phyloP scores from a whole-genome alignment of 2,797 vertebrate species.

The Diplodus sargus region DNA sequence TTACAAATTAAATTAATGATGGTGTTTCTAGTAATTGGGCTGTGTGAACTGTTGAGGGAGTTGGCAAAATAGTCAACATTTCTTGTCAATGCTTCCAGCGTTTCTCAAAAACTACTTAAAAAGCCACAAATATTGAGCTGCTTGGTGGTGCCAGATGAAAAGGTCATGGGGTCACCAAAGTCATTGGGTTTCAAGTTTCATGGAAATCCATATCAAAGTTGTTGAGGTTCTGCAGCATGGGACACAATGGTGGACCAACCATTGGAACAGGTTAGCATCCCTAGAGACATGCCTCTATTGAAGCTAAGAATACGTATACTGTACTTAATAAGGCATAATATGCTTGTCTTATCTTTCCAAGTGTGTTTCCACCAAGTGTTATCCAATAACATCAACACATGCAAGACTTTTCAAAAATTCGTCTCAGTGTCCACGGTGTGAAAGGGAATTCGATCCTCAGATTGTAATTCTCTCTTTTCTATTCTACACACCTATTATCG shows the following conservation, averaged over 20 bases:
- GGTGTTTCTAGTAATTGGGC: not conserved
- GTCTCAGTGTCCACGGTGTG: slow-evolving; percentile 26
- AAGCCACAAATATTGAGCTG: not conserved
- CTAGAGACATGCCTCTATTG: not conserved
- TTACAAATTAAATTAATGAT: not conserved
- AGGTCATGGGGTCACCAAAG: not conserved
- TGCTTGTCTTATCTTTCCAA: not conserved
- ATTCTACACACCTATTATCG: slow-evolving; percentile 20
- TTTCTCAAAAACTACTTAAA: not conserved
- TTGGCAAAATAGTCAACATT: not conserved
- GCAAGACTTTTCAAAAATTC: not conserved
- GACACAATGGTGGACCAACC: not conserved
- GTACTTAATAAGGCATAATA: not conserved
- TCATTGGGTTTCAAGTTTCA: not conserved
- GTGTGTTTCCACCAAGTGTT: not conserved
- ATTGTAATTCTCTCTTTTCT: slow-evolving; percentile 29
- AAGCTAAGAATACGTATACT: not conserved
- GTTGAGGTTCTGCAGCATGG: not conserved
- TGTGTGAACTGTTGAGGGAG: too few species aligned
- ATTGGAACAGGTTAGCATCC: not conserved
- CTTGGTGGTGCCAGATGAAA: not conserved
- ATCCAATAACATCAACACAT: slow-evolving; percentile 12
- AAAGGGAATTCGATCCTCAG: slow-evolving; percentile 15
- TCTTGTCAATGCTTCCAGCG: not conserved
- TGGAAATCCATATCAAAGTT: not conserved